These are phyloP conservation scores for Phorcus lineatus DNA, from an alignment of 2,888 invertebrate genomes.

Conservation along the genomic window DNA sequence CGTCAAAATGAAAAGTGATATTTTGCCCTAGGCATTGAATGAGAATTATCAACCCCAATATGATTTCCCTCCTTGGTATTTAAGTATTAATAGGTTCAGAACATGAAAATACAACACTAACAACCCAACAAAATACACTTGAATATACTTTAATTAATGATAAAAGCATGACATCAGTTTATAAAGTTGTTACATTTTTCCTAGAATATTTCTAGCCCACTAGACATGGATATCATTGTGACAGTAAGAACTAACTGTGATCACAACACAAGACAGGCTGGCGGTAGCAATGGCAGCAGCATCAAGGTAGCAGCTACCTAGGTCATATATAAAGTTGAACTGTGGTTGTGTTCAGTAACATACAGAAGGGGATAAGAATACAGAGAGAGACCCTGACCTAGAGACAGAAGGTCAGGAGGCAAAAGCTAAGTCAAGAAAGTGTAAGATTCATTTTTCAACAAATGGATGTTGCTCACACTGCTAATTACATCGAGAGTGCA, in stretches of 20 bases:
- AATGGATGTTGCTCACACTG: constrained; percentile 14
- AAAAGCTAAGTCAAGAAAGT: constrained; percentile 13
- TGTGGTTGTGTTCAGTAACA: constrained; percentile 25
- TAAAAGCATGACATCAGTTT: constrained; percentile 54
- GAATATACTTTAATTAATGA: constrained; percentile 53
- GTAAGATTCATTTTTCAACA: constrained; percentile 6
- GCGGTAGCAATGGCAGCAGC: neutral
- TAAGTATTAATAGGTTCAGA: no score
- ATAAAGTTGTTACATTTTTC: constrained; percentile 35
- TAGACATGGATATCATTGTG: constrained; percentile 35
- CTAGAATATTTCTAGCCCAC: constrained; percentile 39
- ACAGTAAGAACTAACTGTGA: constrained; percentile 38
- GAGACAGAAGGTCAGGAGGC: constrained; percentile 19
- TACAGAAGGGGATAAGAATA: constrained; percentile 15
- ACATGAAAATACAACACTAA: neutral
- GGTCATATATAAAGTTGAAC: constrained; percentile 8
- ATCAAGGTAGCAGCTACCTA: constrained; percentile 14
- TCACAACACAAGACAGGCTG: constrained; percentile 36
- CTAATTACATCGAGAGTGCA: constrained; percentile 19
- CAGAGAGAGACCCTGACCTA: constrained; percentile 14
- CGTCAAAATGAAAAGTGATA: no score
- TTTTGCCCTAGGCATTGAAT: no score
- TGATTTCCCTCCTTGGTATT: no score
- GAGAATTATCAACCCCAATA: no score
- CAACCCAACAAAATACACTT: constrained; percentile 37